Percentiles rank a stretch among this genome's conserved stretches.
Conservation (phyloP, 2,888 invertebrate species). For the Flabesymbios commensalis region DNA sequence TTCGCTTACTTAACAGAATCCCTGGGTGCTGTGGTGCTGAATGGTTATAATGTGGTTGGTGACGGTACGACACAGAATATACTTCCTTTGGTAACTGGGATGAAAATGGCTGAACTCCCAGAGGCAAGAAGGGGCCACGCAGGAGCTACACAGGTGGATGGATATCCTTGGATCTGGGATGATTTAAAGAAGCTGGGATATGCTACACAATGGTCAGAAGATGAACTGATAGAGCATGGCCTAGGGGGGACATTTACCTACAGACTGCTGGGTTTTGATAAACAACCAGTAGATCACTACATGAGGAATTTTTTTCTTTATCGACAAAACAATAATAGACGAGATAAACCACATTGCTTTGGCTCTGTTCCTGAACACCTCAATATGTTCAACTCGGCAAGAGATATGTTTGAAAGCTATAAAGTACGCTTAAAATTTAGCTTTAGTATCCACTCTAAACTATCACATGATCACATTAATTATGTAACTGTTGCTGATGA, state of each 20-base stretch:
- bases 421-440: slow-evolving; percentile 74
- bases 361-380: slow-evolving; percentile 74
- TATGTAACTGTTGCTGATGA: slow-evolving; percentile 77
- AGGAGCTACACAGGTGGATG: slow-evolving; percentile 71
- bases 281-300: slow-evolving; percentile 87
- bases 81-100: slow-evolving; percentile 38
- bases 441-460: slow-evolving; percentile 86
- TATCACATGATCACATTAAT: slow-evolving; percentile 86
- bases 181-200: slow-evolving; percentile 68
- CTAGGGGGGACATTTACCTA: slow-evolving; percentile 86
- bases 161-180: slow-evolving; percentile 86
- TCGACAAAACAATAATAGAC: neutral
- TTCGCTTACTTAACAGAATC: slow-evolving; percentile 45
- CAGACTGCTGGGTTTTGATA: slow-evolving; percentile 81
- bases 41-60: slow-evolving; percentile 41
- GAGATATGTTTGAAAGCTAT: slow-evolving; percentile 69
- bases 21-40: slow-evolving; percentile 44
- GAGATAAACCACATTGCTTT: slow-evolving; percentile 65
- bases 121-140: slow-evolving; percentile 34
- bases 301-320: slow-evolving; percentile 71
- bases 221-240: too few species aligned
- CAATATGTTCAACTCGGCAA: slow-evolving; percentile 60
- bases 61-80: slow-evolving; percentile 38
- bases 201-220: slow-evolving; percentile 82
- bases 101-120: slow-evolving; percentile 32